phyloP scores from a whole-genome alignment of 2,888 invertebrate species.

The Tachina grossa region DNA sequence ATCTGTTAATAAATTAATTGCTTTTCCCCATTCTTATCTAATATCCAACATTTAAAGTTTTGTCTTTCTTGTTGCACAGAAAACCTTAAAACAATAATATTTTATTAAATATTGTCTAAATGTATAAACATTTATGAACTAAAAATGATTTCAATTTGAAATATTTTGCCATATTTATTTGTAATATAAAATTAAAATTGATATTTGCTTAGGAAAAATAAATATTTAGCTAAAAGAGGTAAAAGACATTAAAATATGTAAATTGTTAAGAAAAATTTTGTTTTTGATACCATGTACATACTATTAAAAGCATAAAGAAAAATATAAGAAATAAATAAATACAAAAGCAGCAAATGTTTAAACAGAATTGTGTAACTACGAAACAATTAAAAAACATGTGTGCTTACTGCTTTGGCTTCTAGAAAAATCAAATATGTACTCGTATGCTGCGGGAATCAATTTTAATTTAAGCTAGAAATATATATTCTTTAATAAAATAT shows the following conservation, averaged over 20 bases:
- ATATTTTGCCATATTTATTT: conserved; percentile 45
- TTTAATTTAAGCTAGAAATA: no score
- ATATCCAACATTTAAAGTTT: background rate
- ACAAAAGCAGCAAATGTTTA: no score
- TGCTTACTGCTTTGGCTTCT: no score
- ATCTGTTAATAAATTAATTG: conserved; percentile 66
- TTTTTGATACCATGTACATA: background rate
- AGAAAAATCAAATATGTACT: no score
- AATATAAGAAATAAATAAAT: no score
- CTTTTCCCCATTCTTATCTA: conserved; percentile 11
- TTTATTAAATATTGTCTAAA: conserved; percentile 37
- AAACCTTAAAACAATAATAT: conserved; percentile 48
- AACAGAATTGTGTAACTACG: no score
- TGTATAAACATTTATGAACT: conserved; percentile 13
- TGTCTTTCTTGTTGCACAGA: conserved; percentile 6
- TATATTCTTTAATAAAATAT: no score
- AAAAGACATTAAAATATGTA: background rate
- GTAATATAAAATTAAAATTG: conserved; percentile 60
- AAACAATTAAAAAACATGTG: no score
- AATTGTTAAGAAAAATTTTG: background rate
- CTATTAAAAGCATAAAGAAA: no score
- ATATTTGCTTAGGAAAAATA: conserved; percentile 50
- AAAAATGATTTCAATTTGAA: conserved; percentile 42
- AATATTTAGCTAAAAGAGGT: conserved; percentile 32
- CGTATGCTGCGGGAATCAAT: no score